These are phyloP conservation scores for Sylvilagus floridanus DNA, from an alignment of 2,797 vertebrate species.

Conservation along the genomic window DNA sequence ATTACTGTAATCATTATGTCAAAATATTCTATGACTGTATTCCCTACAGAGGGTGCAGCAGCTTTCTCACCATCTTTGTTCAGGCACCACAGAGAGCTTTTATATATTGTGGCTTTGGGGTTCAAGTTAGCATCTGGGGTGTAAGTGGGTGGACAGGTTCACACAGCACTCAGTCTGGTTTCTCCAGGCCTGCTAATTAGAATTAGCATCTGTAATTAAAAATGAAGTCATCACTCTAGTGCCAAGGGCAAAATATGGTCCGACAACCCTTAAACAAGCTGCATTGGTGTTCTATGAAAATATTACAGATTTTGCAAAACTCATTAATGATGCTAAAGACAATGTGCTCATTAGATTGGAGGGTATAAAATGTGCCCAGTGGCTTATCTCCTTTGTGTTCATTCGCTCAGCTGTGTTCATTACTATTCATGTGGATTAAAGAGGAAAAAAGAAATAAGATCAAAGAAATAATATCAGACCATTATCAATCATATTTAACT, in stretches of 20 bases:
- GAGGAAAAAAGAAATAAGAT: constrained; percentile 75
- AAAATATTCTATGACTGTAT: constrained; percentile 43
- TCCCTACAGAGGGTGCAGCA: neutral
- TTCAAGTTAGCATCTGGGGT: constrained; percentile 49
- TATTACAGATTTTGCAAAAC: constrained; percentile 69
- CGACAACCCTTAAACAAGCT: constrained; percentile 68
- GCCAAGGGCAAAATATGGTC: constrained; percentile 70
- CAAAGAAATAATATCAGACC: constrained; percentile 74
- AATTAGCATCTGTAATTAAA: constrained; percentile 75
- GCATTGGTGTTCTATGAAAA: constrained; percentile 62
- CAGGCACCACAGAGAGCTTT: neutral
- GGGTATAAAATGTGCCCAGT: constrained; percentile 46
- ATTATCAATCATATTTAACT: constrained; percentile 80
- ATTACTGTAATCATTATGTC: constrained; percentile 60
- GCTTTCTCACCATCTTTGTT: constrained; percentile 47
- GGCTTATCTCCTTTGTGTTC: constrained; percentile 75
- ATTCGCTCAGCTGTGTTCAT: constrained; percentile 72
- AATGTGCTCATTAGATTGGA: constrained; percentile 75
- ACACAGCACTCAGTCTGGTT: constrained; percentile 52
- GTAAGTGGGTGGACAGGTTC: constrained; percentile 16
- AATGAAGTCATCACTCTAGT: constrained; percentile 53
- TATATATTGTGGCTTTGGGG: constrained; percentile 1
- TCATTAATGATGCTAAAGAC: constrained; percentile 77
- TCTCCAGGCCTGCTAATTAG: constrained; percentile 62
- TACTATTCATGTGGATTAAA: constrained; percentile 80